phyloP scores from a whole-genome alignment of 2,888 invertebrate genomes.

The Cosmia trapezina region DNA sequence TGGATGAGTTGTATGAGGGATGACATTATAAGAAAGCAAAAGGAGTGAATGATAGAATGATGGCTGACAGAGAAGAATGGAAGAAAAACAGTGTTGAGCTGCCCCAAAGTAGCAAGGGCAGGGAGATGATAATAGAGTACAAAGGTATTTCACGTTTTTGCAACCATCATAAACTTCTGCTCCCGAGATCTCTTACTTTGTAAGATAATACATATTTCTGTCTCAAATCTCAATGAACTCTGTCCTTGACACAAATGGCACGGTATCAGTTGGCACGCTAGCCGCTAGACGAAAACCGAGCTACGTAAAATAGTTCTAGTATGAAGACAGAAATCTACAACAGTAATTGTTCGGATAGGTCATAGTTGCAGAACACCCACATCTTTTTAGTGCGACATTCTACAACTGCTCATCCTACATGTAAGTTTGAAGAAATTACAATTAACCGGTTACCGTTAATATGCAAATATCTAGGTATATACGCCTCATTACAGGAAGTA shows the following conservation, averaged over 20 bases:
- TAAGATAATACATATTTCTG: conserved; percentile 25
- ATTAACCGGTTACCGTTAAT: conserved; percentile 33
- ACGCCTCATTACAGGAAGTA: conserved; percentile 38
- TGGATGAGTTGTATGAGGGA: not conserved
- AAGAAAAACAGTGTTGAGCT: not conserved
- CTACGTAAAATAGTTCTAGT: conserved; percentile 32
- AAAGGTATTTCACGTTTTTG: not conserved
- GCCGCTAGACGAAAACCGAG: conserved; percentile 35
- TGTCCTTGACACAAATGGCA: conserved; percentile 57
- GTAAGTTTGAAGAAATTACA: conserved; percentile 27
- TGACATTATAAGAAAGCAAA: not conserved
- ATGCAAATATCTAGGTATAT: conserved; percentile 36
- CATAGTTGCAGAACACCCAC: conserved; percentile 8
- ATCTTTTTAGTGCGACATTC: conserved; percentile 29
- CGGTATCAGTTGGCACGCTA: conserved; percentile 51
- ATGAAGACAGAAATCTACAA: conserved; percentile 11
- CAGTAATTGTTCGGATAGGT: conserved; percentile 26
- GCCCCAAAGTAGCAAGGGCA: not conserved
- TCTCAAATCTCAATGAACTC: conserved; percentile 42
- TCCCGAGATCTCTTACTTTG: no score
- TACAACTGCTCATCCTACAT: conserved; percentile 12
- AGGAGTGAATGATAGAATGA: not conserved
- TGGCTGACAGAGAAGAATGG: no score
- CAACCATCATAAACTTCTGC: not conserved
- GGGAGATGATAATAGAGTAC: not conserved